Conservation (phyloP, 2,113 vertebrate species). For the Zosterops pallidus region DNA sequence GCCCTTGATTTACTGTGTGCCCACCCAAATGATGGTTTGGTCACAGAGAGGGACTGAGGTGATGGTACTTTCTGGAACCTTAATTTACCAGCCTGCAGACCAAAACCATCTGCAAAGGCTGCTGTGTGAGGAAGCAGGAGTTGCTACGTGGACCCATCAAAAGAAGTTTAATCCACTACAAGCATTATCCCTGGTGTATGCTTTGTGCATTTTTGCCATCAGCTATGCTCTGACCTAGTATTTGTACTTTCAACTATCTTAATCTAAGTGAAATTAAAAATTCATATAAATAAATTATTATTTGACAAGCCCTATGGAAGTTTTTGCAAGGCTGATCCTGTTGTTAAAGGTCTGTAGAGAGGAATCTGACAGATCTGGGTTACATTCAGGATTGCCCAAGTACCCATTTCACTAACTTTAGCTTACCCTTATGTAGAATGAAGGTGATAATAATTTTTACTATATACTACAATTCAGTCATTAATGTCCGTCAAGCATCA, state of each 20-base stretch:
- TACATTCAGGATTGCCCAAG: not conserved
- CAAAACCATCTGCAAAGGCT: not conserved
- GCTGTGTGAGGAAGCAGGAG: not conserved
- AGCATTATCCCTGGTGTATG: not conserved
- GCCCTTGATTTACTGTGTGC: not conserved
- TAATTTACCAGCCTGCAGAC: not conserved
- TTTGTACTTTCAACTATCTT: conserved; percentile 18
- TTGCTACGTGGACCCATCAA: not conserved
- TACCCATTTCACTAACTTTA: not conserved
- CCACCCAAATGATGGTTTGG: not conserved
- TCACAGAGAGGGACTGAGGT: not conserved
- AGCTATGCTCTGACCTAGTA: conserved; percentile 41
- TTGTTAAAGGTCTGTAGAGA: not conserved
- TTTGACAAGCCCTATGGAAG: not conserved
- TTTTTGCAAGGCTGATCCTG: not conserved
- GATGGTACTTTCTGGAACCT: not conserved
- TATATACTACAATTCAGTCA: not conserved
- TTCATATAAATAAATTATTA: conserved; percentile 25
- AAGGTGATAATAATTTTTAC: not conserved
- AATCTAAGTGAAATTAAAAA: conserved; percentile 35
- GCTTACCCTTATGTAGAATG: not conserved
- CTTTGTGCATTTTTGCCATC: conserved; percentile 19
- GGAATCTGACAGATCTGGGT: not conserved
- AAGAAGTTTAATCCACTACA: not conserved
- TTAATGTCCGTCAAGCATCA: not conserved